Percentiles rank a stretch among this genome's conserved stretches.
Conservation (phyloP, 2,113 vertebrate genomes). For the Amazona vittata region DNA sequence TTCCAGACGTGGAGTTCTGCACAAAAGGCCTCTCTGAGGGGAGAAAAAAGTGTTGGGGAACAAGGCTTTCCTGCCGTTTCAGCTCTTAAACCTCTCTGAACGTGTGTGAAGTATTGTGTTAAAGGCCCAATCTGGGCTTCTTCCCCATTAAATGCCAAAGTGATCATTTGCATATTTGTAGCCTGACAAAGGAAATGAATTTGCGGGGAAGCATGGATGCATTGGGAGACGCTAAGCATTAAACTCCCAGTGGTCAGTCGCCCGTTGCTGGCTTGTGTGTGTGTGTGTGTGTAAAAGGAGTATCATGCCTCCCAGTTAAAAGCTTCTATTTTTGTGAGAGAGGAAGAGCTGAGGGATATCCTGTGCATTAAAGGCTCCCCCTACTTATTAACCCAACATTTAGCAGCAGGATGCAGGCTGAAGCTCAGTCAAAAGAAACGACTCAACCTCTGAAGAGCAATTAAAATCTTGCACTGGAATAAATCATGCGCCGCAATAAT, state of each 20-base stretch:
- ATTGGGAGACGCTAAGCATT: slow-evolving; percentile 74
- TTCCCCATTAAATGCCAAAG: slow-evolving; percentile 70
- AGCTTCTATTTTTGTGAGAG: slow-evolving; percentile 73
- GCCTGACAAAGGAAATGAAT: slow-evolving; percentile 78
- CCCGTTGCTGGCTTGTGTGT: slow-evolving; percentile 41
- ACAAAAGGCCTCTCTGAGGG: slow-evolving; percentile 67
- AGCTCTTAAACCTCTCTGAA: slow-evolving; percentile 50
- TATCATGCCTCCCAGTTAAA: slow-evolving; percentile 41
- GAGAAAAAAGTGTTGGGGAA: slow-evolving; percentile 49
- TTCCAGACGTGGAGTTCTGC: slow-evolving; percentile 47
- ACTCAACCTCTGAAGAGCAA: slow-evolving; percentile 85
- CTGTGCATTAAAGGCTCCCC: slow-evolving; percentile 82
- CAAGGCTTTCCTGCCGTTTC: slow-evolving; percentile 58
- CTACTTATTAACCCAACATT: slow-evolving; percentile 86
- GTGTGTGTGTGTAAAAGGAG: slow-evolving; percentile 11
- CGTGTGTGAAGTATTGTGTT: slow-evolving; percentile 45
- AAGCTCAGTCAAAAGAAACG: slow-evolving; percentile 84
- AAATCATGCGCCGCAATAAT: slow-evolving; percentile 85
- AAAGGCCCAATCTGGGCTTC: slow-evolving; percentile 61
- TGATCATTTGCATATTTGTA: slow-evolving; percentile 76
- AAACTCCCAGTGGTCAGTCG: slow-evolving; percentile 64
- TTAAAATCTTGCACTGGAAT: slow-evolving; percentile 87
- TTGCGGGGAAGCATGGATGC: slow-evolving; percentile 72
- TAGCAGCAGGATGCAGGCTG: slow-evolving; percentile 85
- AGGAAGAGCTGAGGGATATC: slow-evolving; percentile 81